Conservation (phyloP, 2,113 vertebrate species). For the Pluvianellus socialis region DNA sequence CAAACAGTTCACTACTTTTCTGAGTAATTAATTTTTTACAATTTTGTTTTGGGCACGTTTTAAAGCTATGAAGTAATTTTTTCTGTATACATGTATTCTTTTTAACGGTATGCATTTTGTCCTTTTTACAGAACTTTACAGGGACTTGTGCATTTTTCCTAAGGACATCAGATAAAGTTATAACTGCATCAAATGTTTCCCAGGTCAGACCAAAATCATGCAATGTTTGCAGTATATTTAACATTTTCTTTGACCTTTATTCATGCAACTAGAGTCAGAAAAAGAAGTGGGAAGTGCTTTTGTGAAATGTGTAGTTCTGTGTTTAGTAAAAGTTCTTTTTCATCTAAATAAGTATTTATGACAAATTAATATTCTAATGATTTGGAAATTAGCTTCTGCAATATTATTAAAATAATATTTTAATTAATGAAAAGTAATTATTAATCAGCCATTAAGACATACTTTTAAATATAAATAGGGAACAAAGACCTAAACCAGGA, state of each 20-base stretch:
- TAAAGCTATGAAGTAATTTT: neutral
- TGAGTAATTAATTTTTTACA: neutral
- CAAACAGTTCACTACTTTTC: neutral
- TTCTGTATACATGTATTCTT: neutral
- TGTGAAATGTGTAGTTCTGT: neutral
- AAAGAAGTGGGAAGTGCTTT: neutral
- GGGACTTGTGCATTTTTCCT: constrained; percentile 84
- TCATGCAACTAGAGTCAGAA: neutral
- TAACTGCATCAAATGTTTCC: constrained; percentile 77
- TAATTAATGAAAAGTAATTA: neutral
- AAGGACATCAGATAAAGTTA: constrained; percentile 72
- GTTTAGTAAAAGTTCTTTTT: neutral
- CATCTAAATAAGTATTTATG: neutral
- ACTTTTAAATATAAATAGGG: neutral
- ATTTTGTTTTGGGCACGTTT: neutral
- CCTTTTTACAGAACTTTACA: constrained; percentile 68
- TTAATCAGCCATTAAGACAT: neutral
- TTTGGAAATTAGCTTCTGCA: neutral
- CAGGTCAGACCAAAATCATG: constrained; percentile 72
- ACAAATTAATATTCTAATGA: neutral
- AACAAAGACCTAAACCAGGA: neutral
- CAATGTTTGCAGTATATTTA: neutral
- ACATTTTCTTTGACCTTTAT: neutral
- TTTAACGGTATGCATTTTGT: neutral
- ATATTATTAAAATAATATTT: neutral